phyloP scores from a whole-genome alignment of 2,113 vertebrate species.

The Hyperopisus bebe region DNA sequence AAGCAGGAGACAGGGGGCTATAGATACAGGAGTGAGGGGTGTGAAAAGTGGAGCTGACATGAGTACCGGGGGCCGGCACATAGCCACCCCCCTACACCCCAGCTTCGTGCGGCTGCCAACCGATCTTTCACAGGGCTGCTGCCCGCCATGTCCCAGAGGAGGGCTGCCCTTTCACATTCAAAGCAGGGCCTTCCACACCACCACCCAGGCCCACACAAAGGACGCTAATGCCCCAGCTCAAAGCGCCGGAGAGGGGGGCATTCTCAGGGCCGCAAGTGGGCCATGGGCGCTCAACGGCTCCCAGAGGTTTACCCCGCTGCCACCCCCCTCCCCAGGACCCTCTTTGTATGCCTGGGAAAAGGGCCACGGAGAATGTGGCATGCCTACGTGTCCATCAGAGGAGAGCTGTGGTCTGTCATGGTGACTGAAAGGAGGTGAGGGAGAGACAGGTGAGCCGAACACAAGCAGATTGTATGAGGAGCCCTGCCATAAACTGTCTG shows the following conservation, averaged over 20 bases:
- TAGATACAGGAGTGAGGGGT: conserved; percentile 56
- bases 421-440: background rate
- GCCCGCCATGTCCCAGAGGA: conserved; percentile 35
- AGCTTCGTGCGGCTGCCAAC: conserved; percentile 37
- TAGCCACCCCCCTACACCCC: conserved; percentile 26
- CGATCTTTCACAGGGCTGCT: conserved; percentile 41
- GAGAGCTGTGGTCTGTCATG: background rate
- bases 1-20: conserved; percentile 36
- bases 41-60: conserved; percentile 68
- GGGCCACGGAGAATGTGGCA: background rate
- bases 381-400: background rate
- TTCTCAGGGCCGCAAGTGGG: conserved; percentile 2
- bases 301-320: background rate
- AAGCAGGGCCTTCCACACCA: conserved; percentile 33
- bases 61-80: conserved; percentile 59
- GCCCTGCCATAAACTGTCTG: background rate
- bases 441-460: background rate
- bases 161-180: conserved; percentile 50
- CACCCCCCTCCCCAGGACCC: background rate
- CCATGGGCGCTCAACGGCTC: background rate
- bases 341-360: conserved; percentile 21
- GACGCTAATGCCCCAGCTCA: conserved; percentile 4
- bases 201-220: conserved; percentile 35
- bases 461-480: background rate
- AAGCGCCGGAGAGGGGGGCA: background rate